Evolutionary conservation across 1,140 invertebrate species (phyloP), one percentile per base, ranked within the genome.

Genomic region (Conus betulinus): DNA sequence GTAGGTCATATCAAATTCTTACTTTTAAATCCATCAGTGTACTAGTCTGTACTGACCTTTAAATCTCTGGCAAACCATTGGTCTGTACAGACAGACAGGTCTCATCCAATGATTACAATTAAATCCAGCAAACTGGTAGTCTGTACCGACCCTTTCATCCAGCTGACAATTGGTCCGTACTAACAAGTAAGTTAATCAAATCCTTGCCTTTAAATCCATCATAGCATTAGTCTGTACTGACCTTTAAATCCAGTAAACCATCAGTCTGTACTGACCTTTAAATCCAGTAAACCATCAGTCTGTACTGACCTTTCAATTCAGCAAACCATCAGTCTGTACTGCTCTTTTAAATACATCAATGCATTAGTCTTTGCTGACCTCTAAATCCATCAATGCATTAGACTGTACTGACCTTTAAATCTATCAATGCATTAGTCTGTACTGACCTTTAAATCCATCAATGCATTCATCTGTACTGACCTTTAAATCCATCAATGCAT

Each of bases 111-210:
- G 57, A 60, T 60, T 60, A 60, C 96, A 92, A 96, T 95, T 39
- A 99, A 90, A 94, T 97, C 97, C 90, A 99, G 97, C 7, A 99
- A 96, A 27, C 99, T 99, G 96, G 98, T 98, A 89, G 96, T 93
- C 91, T 97, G 95, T 0, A 99, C 99, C 55, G 99, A 98, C 88
- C 96, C 92, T 96, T 95, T 39, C 90, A 94, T 97, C 97, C 90
- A 99, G 97, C 7, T 99, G 96, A 27, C 99, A 99, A 96, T 98
- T 98, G 89, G 96, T 93, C 91, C 97, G 95, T 0, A 99, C 99
- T 55, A 99, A 98, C 88, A 99, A 95, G 96, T 99, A 99, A 11
- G 99, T 99, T 0, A 99, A 92, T 97, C 97, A 93, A 99, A 99
- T 27, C 99, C 99, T 96, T 99, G 39, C 96, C 93, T 96, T 95